Base-by-base conservation (phyloP, 2,888 invertebrate species). In the Hirtodrosophila confusa region DNA sequence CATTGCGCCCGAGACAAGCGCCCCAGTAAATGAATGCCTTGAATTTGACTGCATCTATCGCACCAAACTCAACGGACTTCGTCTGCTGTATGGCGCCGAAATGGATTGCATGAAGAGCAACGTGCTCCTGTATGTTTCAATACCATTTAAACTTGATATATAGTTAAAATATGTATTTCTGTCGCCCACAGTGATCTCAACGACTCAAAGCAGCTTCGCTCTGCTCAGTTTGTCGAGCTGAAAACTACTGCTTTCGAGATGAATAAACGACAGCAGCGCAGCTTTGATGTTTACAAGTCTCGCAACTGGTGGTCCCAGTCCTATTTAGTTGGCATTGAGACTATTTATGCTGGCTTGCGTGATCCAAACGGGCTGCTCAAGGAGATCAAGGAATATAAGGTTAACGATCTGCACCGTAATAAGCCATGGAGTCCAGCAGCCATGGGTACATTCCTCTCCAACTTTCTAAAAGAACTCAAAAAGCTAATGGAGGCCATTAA, bases 291-390 rank as follows among this genome's bases (percentile, higher is more conserved):
- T 1, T 58, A n/a, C 11, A 84, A 88, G 17, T 75, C 80, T 1
- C 55, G 56, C 0, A 69, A 54, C 9, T 84, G 84, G 84, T 84
- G 88, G 84, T 50, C 69, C 27, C 84, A 84, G n/a, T 78, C 86
- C 6, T 84, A 62, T 39, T 47, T 84, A 17, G 84, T 83, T 8
- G 67, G 63, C 40, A 86, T 86, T 9, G 4, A 43, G 0, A 70
- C 63, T 0, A 77, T 84, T 24, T 27, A 67, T 1, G 63, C 58
- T 3, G 84, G 84, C 4, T 3, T 69, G 10, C 68, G 84, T 1
- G 68, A 86, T 12, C 0, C 35, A 0, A 0, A 45, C 2, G 84
- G 84, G 0, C 8, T 67, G 4, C 40, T 48, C 2, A 65, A 48
- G 5, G 17, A 41, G 0, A 67, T 86, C 9, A 9, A 57, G 5